Conservation (phyloP, 1,140 invertebrate genomes). For the Drosophila auraria region DNA sequence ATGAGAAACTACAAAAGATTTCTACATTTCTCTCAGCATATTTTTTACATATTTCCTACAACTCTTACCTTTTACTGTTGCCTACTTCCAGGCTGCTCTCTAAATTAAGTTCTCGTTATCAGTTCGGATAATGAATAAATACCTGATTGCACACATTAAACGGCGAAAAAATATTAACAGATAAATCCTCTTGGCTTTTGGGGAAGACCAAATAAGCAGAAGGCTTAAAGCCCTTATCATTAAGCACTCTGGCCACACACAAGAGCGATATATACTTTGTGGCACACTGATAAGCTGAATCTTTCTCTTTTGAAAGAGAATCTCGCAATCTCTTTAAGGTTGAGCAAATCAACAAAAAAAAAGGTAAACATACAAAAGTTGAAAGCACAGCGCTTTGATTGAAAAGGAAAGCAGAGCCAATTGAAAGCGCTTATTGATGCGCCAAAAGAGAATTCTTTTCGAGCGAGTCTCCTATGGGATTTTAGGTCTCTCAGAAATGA, state of each 20-base stretch:
- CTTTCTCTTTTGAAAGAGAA: conserved; percentile 7
- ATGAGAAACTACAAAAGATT: too few relatives aligned
- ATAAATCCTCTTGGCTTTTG: neutral
- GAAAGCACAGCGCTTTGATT: conserved; percentile 3
- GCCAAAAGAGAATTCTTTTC: conserved; percentile 21
- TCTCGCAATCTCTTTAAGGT: neutral
- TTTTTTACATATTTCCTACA: neutral
- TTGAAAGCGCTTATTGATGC: conserved; percentile 45
- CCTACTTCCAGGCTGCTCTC: conserved; percentile 1
- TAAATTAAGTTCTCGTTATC: neutral
- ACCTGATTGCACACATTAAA: neutral
- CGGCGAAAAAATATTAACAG: neutral
- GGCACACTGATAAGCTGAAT: conserved; percentile 10
- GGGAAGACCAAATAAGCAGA: neutral
- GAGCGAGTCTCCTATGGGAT: conserved; percentile 6
- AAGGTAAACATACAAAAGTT: conserved; percentile 64
- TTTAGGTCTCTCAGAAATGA: neutral
- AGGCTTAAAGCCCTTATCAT: conserved; percentile 6
- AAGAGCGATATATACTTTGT: neutral
- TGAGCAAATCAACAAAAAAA: conserved; percentile 29
- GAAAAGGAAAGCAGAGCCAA: conserved; percentile 34
- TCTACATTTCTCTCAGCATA: too few relatives aligned
- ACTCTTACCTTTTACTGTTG: neutral
- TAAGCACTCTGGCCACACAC: neutral
- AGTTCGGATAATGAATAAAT: conserved; percentile 2